Base-by-base conservation (phyloP, 1,140 invertebrate species). In the Diorhabda carinulata region DNA sequence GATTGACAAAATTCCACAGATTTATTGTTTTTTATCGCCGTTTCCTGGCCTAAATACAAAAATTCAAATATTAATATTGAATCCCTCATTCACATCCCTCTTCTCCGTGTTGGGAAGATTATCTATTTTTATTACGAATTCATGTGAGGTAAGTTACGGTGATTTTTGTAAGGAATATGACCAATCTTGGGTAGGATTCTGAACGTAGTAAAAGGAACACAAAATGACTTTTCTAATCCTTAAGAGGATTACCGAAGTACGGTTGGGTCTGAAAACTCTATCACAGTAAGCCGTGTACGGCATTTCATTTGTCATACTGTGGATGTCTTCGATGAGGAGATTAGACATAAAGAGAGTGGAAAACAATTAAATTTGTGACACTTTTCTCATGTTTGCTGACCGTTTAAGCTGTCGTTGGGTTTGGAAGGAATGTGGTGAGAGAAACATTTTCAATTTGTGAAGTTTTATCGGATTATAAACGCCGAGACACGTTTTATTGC, bases 141-240 rank as follows among this genome's bases (percentile, higher is more conserved):
- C 47, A 52, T 52, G n/a, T 52, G 47, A 52, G 47, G 47, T 52
- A 52, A 52, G 47, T 52, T 52, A n/a, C 47, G n/a, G 47, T 25
- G 47, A 52, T 52, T n/a, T 52, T 52, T 52, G 6, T 52, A 52
- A 8, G 47, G 47, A 52, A 52, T 52, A 52, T 52, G 47, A 52
- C 47, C 47, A 52, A 52, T 52, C 47, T 52, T 52, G 47, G 47
- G 6, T 52, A 8, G n/a, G 47, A 52, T 6, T 6, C 47, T 52
- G 47, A 6, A 8, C n/a, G 47, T n/a, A 52, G 47, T 52, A 52
- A 52, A 52, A 52, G 47, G 47, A 52, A 52, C 47, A 52, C 47
- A 52, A 52, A 52, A 52, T 52, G 47, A 52, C 47, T 52, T 52
- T n/a, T 52, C 47, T 52, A 52, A 52, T 52, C 47, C 47, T n/a